A percentile compares a stretch with the other conserved stretches of the same genome.
Conservation (phyloP, 1,140 invertebrate species). For the Heliconius hewitsoni region DNA sequence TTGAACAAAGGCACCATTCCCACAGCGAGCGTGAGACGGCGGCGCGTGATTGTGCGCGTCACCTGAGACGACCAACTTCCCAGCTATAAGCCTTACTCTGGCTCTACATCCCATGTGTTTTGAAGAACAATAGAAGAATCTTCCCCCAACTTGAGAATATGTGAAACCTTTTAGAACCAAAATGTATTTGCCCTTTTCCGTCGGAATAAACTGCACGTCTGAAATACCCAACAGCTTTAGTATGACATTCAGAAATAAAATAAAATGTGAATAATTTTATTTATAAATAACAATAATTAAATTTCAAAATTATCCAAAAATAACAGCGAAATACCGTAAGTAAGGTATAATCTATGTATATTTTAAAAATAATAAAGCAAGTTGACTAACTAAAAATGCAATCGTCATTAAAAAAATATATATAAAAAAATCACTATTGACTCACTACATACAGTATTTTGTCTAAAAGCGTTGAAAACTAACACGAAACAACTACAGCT, state of each 20-base stretch:
- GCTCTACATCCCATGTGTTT: conserved; percentile 76
- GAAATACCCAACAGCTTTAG: conserved; percentile 49
- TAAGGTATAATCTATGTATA: background rate
- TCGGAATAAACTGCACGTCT: conserved; percentile 77
- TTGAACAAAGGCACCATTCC: conserved; percentile 73
- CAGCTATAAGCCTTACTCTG: conserved; percentile 61
- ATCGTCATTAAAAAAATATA: background rate
- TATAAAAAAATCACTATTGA: background rate
- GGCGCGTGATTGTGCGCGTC: conserved; percentile 71
- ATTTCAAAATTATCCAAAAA: background rate
- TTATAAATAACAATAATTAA: background rate
- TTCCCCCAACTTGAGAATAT: conserved; percentile 74
- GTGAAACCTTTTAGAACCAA: conserved; percentile 73
- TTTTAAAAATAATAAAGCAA: background rate
- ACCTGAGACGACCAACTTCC: conserved; percentile 64
- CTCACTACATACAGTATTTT: background rate
- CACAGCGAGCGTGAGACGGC: conserved; percentile 71
- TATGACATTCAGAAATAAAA: conserved; percentile 16
- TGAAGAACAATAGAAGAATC: conserved; percentile 77
- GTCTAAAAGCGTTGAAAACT: background rate
- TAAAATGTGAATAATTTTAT: background rate
- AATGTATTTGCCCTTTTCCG: conserved; percentile 76
- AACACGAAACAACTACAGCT: conserved; percentile 5
- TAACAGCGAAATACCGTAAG: background rate
- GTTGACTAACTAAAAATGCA: background rate